Evolutionary conservation across 1,140 invertebrate species (phyloP).

Genomic region (Heliothis subflexa): DNA sequence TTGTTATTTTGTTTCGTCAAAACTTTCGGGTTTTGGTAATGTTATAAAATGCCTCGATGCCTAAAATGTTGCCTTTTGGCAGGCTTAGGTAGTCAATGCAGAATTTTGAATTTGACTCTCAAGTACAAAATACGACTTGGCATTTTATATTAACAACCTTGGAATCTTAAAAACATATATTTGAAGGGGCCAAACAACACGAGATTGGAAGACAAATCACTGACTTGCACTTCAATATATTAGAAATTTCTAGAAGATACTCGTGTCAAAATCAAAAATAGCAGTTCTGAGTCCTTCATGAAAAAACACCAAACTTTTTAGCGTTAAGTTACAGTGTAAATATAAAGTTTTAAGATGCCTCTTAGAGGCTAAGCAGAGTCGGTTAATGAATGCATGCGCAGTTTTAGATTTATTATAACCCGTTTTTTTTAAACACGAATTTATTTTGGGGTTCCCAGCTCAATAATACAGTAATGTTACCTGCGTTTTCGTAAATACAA

Average conservation of each 20-base stretch:
- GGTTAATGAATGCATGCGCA: constrained; percentile 66
- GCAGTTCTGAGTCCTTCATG: constrained; percentile 43
- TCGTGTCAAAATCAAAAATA: constrained; percentile 33
- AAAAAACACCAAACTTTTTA: constrained; percentile 43
- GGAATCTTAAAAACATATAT: constrained; percentile 22
- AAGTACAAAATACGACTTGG: constrained; percentile 21
- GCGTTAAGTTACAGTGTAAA: constrained; percentile 64
- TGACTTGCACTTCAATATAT: constrained; percentile 32
- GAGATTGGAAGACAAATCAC: constrained; percentile 17
- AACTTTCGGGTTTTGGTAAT: neutral
- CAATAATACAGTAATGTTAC: neutral
- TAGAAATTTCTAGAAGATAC: neutral
- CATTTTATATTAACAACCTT: constrained; percentile 2
- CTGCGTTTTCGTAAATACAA: neutral
- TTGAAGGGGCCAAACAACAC: constrained; percentile 31
- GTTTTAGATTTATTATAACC: constrained; percentile 66
- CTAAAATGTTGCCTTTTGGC: constrained; percentile 8
- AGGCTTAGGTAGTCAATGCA: constrained; percentile 15
- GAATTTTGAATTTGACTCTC: constrained; percentile 20
- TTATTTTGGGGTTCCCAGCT: neutral
- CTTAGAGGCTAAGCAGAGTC: constrained; percentile 74
- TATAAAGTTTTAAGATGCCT: constrained; percentile 71
- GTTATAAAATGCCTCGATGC: constrained; percentile 13
- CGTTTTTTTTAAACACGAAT: neutral
- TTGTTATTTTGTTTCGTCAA: constrained; percentile 20